Conservation (phyloP, 2,113 vertebrate genomes). For the Pangasianodon gigas region DNA sequence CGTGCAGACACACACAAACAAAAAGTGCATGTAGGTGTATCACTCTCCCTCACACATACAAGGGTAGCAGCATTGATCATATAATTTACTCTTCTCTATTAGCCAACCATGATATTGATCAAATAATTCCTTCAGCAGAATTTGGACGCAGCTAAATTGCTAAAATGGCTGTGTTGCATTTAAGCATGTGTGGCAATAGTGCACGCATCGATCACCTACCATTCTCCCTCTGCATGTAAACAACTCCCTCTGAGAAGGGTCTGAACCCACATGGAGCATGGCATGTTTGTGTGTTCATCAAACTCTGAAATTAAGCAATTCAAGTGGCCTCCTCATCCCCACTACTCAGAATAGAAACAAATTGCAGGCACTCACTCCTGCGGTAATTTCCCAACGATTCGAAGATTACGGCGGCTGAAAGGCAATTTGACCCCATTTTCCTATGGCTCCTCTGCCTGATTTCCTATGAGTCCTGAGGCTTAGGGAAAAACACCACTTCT, state of each 20-base stretch:
- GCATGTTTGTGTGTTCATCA: conserved; percentile 63
- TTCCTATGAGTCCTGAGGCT: conserved; percentile 62
- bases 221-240: conserved; percentile 70
- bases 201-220: conserved; percentile 69
- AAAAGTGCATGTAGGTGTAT: conserved; percentile 30
- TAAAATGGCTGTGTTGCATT: conserved; percentile 72
- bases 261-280: conserved; percentile 53
- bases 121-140: conserved; percentile 76
- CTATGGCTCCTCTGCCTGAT: conserved; percentile 63
- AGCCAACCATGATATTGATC: conserved; percentile 75
- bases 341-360: conserved; percentile 58
- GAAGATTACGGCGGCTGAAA: conserved; percentile 71
- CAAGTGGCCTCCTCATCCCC: conserved; percentile 45
- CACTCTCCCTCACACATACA: conserved; percentile 49
- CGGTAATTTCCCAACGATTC: conserved; percentile 67
- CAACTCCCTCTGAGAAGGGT: conserved; percentile 66
- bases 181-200: conserved; percentile 73
- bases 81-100: conserved; percentile 81
- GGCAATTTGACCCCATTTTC: conserved; percentile 76
- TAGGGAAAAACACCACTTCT: conserved; percentile 43
- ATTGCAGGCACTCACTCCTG: conserved; percentile 54
- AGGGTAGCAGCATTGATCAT: conserved; percentile 73
- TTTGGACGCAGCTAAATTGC: conserved; percentile 72
- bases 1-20: neutral
- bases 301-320: conserved; percentile 66